Base-by-base conservation (phyloP, 2,113 vertebrate species). In the Chaetura pelagica region DNA sequence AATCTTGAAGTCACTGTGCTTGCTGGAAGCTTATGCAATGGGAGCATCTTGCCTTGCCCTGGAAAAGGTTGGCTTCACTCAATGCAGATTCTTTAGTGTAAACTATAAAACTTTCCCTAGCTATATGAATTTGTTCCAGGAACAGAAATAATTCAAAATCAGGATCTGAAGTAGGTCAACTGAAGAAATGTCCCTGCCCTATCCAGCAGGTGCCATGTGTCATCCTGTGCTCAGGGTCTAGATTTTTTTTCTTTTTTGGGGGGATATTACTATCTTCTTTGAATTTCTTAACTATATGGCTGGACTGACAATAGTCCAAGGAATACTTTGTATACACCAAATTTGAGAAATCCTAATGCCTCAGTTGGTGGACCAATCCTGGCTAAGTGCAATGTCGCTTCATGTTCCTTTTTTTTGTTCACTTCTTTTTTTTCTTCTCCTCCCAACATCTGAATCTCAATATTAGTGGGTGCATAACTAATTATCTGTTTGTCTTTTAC, bases 361-460 rank as follows among this genome's bases (percentile, higher is more conserved):
- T 34, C 24, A 14, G 20, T 82, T 30, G 11, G 12, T 72, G 42
- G 26, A 58, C 29, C 7, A 54, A 7, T 63, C 32, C 27, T 75
- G 34, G 24, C 23, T 24, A 68, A 44, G 12, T 71, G 3, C 29
- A 51, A 27, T n/a, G 13, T 16, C 58, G 75, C 34, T 34, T 61
- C 2, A 13, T 72, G 16, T 6, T 58, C 5, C 5, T 29, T 44
- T 59, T 42, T n/a, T 10, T 49, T 22, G 10, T 12, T 46, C 20
- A 7, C 15, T n/a, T 30, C 42, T 18, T 1, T 22, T 38, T 23
- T 9, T 11, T 10, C 2, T 5, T 9, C 22, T 4, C 32, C 4
- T 26, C 7, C 2, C 6, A 52, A 34, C 12, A 46, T 71, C 18
- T 69, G 66, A 59, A 66, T 89, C 78, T 34, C 23, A 55, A 69